phyloP scores from a whole-genome alignment of 2,113 vertebrate genomes.

The Coturnix japonica region DNA sequence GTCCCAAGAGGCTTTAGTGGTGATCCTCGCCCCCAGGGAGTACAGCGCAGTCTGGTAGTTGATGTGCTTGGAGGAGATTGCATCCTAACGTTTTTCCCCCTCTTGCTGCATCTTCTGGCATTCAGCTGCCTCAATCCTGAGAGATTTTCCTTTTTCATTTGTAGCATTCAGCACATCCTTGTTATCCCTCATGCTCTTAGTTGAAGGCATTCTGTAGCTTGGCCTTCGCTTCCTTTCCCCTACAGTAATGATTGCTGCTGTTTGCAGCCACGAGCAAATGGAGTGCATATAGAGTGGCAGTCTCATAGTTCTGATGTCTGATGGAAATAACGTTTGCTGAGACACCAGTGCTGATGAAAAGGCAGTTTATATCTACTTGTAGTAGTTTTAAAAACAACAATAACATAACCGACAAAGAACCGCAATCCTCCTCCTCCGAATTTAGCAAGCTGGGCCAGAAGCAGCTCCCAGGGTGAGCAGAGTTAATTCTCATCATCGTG shows the following conservation, averaged over 20 bases:
- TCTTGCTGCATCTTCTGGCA: background rate
- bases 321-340: slow-evolving; percentile 15
- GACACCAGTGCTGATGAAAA: slow-evolving; percentile 43
- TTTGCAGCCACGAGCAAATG: slow-evolving; percentile 15
- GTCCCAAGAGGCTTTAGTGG: background rate
- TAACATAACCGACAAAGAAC: background rate
- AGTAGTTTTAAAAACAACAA: slow-evolving; percentile 21
- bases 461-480: slow-evolving; percentile 38
- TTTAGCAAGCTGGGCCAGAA: slow-evolving; percentile 60
- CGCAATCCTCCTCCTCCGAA: background rate
- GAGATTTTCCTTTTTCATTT: background rate
- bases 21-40: background rate
- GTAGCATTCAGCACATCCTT: background rate
- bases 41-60: background rate
- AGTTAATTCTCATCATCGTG: slow-evolving; percentile 65
- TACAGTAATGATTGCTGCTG: background rate
- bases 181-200: background rate
- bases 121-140: background rate
- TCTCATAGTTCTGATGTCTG: slow-evolving; percentile 46
- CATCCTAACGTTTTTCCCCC: background rate
- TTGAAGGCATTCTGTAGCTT: background rate
- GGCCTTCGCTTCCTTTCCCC: background rate
- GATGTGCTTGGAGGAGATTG: background rate
- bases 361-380: slow-evolving; percentile 63
- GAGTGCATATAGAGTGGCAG: background rate